Conservation (phyloP, 2,888 invertebrate species). For the Heteropelma amictum region DNA sequence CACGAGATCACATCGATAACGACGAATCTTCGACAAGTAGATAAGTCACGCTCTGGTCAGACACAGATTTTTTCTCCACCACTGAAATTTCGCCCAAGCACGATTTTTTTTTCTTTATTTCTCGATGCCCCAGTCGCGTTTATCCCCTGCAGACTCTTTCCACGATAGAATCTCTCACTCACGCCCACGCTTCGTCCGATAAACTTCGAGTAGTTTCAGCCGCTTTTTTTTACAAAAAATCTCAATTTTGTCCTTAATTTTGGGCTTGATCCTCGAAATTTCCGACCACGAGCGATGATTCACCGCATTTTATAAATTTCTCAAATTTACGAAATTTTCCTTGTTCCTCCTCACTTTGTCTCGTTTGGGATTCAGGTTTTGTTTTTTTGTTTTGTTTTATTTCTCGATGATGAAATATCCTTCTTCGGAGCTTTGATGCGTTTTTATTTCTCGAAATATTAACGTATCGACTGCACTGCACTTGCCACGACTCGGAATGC, state of each 20-base stretch:
- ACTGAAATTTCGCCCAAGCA: background rate
- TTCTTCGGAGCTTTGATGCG: background rate
- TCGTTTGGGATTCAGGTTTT: background rate
- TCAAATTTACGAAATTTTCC: no score
- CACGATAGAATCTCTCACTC: no score
- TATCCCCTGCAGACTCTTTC: no score
- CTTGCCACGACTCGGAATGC: background rate
- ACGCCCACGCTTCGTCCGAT: no score
- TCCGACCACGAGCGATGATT: no score
- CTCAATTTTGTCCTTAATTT: no score
- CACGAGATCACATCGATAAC: background rate
- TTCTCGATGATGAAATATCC: background rate
- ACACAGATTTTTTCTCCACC: background rate
- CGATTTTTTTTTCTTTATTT: background rate
- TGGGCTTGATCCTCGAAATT: no score
- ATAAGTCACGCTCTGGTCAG: constrained; percentile 37
- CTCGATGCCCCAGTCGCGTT: no score
- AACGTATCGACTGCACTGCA: background rate
- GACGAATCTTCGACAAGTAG: constrained; percentile 31
- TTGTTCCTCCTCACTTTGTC: no score
- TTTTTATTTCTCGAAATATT: background rate
- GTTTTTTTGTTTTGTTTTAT: background rate
- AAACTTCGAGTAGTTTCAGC: no score
- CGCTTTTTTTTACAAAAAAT: no score
- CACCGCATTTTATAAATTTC: no score